Conservation (phyloP, 1,140 invertebrate genomes). For the Aphis craccivora region DNA sequence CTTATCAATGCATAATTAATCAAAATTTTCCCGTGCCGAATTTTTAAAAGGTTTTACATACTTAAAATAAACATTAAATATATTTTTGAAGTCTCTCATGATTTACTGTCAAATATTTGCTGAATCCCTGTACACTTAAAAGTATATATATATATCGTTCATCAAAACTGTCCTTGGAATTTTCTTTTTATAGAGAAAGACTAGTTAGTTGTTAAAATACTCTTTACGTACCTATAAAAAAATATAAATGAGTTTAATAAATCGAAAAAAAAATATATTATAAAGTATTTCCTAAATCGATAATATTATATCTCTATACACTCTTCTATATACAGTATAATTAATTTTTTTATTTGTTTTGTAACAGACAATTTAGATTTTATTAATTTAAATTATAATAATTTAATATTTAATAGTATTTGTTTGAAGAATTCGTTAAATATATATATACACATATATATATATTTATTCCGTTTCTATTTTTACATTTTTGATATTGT, state of each 20-base stretch:
- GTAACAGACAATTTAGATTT: not conserved
- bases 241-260: not conserved
- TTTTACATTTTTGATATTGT: not conserved
- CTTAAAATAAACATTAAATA: not conserved
- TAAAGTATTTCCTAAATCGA: not conserved
- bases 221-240: not conserved
- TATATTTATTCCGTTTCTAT: not conserved
- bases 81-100: not conserved
- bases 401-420: not conserved
- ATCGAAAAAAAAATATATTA: not conserved
- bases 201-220: not conserved
- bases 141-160: not conserved
- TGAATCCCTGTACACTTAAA: not conserved
- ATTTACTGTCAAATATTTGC: not conserved
- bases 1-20: not conserved
- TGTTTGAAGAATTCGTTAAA: not conserved
- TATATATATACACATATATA: no score
- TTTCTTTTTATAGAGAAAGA: not conserved
- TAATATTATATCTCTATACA: not conserved
- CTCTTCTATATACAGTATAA: not conserved
- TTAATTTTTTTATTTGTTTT: not conserved
- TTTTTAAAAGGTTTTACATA: no score
- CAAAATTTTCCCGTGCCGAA: not conserved
- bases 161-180: not conserved
- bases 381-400: not conserved